Percentiles rank a stretch among this genome's conserved stretches.
phyloP scores from a whole-genome alignment of 1,140 invertebrate species.

The Procambarus clarkii region DNA sequence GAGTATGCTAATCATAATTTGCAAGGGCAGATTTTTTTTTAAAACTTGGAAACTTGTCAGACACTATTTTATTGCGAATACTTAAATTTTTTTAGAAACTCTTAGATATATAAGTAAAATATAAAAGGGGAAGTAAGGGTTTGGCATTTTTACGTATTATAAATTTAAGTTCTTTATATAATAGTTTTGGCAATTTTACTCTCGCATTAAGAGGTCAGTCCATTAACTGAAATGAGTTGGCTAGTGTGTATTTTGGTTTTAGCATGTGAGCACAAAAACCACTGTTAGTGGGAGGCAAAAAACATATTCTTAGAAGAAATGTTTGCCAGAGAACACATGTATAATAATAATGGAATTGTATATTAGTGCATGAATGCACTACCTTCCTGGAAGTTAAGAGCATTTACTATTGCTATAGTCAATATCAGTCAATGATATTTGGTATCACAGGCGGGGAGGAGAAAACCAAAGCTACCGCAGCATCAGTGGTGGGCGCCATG shows the following conservation, averaged over 20 bases:
- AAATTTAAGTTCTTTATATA: too few species aligned
- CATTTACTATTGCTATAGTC: not conserved
- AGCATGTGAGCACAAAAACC: not conserved
- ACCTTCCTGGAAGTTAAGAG: not conserved
- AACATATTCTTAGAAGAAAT: not conserved
- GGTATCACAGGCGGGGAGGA: constrained; percentile 58
- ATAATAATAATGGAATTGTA: not conserved
- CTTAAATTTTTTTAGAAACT: too few species aligned
- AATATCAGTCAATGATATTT: constrained; percentile 19
- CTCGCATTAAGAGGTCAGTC: not conserved
- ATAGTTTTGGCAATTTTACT: not conserved
- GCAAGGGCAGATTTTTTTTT: too few species aligned
- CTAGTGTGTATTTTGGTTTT: not conserved
- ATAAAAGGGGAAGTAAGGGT: too few species aligned
- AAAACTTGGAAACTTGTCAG: too few species aligned
- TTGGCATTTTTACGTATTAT: too few species aligned
- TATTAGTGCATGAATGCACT: not conserved
- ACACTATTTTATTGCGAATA: too few species aligned
- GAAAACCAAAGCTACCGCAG: constrained; percentile 58
- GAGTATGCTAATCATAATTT: too few species aligned
- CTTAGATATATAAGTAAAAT: too few species aligned
- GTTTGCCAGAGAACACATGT: not conserved
- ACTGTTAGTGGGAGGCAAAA: not conserved
- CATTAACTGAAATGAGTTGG: not conserved
- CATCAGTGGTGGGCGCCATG: constrained; percentile 62